phyloP scores from a whole-genome alignment of 1,140 invertebrate genomes.

The Goniozus legneri region DNA sequence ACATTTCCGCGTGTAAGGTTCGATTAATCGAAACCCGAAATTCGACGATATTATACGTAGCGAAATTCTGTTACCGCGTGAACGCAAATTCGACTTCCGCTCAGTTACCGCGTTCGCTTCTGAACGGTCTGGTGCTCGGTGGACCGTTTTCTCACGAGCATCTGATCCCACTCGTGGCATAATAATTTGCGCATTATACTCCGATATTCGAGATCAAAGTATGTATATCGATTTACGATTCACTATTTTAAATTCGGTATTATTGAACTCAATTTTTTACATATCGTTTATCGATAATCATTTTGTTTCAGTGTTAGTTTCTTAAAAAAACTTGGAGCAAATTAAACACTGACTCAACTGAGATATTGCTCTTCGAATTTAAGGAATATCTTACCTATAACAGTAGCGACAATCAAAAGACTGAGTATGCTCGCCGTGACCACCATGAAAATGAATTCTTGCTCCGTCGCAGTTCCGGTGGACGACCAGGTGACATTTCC shows the following conservation, averaged over 20 bases:
- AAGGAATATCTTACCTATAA: background rate
- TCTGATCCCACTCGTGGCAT: too few relatives aligned
- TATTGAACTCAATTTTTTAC: background rate
- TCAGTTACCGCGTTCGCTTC: too few relatives aligned
- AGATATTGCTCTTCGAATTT: too few relatives aligned
- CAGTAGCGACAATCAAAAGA: background rate
- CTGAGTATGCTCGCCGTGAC: background rate
- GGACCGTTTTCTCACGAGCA: too few relatives aligned
- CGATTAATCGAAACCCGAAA: too few relatives aligned
- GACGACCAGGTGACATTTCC: background rate
- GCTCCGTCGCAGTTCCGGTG: background rate
- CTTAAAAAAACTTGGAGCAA: background rate
- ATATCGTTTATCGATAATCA: background rate
- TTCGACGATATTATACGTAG: too few relatives aligned
- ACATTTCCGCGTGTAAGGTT: too few relatives aligned
- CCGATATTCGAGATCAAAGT: background rate
- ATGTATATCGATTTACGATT: background rate
- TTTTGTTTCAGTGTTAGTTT: background rate
- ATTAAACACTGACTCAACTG: background rate
- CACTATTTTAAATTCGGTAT: background rate
- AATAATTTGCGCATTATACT: too few relatives aligned
- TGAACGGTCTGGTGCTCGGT: too few relatives aligned
- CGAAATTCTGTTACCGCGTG: too few relatives aligned
- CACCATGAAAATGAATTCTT: background rate
- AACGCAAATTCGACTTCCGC: too few relatives aligned